Evolutionary conservation across 2,797 vertebrate genomes (phyloP), one percentile per base, ranked within the genome.

Genomic region (Gambelia wislizenii): DNA sequence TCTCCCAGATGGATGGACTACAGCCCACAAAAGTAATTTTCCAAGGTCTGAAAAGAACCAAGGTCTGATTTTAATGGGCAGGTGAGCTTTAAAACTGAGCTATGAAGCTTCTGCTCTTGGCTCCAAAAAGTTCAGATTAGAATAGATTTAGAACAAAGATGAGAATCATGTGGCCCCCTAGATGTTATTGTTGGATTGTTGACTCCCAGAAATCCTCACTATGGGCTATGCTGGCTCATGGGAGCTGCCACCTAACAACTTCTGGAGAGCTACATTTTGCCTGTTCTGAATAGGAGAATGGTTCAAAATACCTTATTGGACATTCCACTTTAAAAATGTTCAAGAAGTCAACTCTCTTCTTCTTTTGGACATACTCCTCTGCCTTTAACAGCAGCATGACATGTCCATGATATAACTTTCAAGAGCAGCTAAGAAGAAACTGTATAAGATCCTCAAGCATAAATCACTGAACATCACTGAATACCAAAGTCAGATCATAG

Each of bases 11-110:
- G 39, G 70, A 39, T 18, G 30, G 39, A 22, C 69, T 36, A 42
- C 56, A 56, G 4, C 18, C 56, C 56, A 56, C 56, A 56, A 56
- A 56, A 56, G 56, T 56, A 56, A 18, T 56, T 74, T 74, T 74
- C 39, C 36, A 74, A 74, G 36, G 36, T 74, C 14, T 74, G 36
- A 33, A 12, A 69, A 18, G 27, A 69, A 10, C 30, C 20, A 72
- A 0, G 0, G 79, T 86, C 47, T 76, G 87, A 47, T 61, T 86
- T 76, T 92, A 74, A 93, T 87, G 70, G 72, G 8, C 44, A 78
- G 39, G 6, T 0, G 0, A 33, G 2, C 3, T 49, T 78, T 90
- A n/a, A n/a, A 90, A 91, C 80, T 54, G 77, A 47, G 79, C 44
- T 56, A 59, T 30, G 39, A n/a, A 56, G 59, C 44, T 20, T 33